Evolutionary conservation across 92 coral and sea anemone genomes (phyloP).

Genomic region (Porites cylindrica): DNA sequence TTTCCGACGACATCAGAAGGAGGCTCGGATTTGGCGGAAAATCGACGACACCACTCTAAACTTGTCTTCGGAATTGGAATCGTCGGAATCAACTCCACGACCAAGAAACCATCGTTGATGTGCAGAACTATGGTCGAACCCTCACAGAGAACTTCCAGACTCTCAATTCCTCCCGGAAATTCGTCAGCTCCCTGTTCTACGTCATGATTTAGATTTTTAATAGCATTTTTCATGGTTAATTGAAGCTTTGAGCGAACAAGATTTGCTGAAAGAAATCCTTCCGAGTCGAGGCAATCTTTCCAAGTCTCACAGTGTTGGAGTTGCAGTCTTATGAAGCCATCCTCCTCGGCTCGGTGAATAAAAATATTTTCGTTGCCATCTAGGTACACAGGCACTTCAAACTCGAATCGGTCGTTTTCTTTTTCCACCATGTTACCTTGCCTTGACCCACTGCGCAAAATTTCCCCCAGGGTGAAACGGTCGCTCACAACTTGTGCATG

Average conservation of each 20-base stretch:
- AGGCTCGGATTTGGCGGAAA: slow-evolving; percentile 68
- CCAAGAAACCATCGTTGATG: slow-evolving; percentile 70
- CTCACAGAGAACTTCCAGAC: slow-evolving; percentile 73
- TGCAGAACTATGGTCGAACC: slow-evolving; percentile 87
- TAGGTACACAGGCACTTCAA: slow-evolving; percentile 79
- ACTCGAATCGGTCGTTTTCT: slow-evolving; percentile 76
- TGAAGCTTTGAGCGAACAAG: slow-evolving; percentile 88
- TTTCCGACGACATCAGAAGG: slow-evolving; percentile 86
- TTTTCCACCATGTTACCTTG: slow-evolving; percentile 69
- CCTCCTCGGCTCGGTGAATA: slow-evolving; percentile 82
- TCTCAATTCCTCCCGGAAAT: slow-evolving; percentile 66
- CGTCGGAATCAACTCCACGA: slow-evolving; percentile 89
- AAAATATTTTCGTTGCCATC: slow-evolving; percentile 57
- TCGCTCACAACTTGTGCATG: slow-evolving; percentile 76
- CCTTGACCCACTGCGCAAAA: slow-evolving; percentile 57
- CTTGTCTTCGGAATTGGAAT: slow-evolving; percentile 68
- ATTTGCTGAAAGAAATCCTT: slow-evolving; percentile 89
- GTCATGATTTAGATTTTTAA: slow-evolving; percentile 54
- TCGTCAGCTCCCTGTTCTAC: slow-evolving; percentile 70
- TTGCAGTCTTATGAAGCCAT: slow-evolving; percentile 80
- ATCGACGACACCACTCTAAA: slow-evolving; percentile 64
- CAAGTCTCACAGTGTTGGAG: slow-evolving; percentile 65
- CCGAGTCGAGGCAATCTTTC: slow-evolving; percentile 75
- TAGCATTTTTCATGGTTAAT: slow-evolving; percentile 77
- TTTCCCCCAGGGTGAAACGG: slow-evolving; percentile 73